phyloP scores from a whole-genome alignment of 2,113 vertebrate species.

The Lampris incognitus region DNA sequence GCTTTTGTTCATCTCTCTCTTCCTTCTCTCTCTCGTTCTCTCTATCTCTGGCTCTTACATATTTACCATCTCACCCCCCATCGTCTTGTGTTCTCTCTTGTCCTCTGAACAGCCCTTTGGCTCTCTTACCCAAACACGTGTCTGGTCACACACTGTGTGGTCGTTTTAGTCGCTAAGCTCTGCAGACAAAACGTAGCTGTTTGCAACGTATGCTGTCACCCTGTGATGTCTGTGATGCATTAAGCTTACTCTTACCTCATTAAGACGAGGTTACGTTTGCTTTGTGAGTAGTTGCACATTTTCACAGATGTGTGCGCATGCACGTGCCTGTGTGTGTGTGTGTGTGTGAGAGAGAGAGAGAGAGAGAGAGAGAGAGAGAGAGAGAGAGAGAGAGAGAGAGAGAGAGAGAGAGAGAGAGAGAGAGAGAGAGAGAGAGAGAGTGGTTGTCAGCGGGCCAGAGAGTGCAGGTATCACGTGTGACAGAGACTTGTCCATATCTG shows the following conservation, averaged over 20 bases:
- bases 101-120: background rate
- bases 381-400: too few species aligned
- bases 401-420: too few species aligned
- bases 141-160: slow-evolving; percentile 56
- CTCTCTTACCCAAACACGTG: slow-evolving; percentile 32
- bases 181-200: slow-evolving; percentile 30
- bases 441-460: slow-evolving; percentile 76
- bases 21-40: background rate
- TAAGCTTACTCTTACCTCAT: background rate
- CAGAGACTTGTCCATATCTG: slow-evolving; percentile 63
- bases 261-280: background rate
- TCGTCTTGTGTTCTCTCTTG: background rate
- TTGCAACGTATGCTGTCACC: slow-evolving; percentile 13
- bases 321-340: slow-evolving; percentile 47
- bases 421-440: too few species aligned
- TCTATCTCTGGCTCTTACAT: background rate
- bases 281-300: slow-evolving; percentile 38
- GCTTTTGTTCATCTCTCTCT: slow-evolving; percentile 44
- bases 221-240: slow-evolving; percentile 40
- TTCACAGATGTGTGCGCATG: slow-evolving; percentile 77
- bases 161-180: slow-evolving; percentile 79
- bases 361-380: too few species aligned
- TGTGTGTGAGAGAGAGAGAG: slow-evolving; percentile 1
- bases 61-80: background rate
- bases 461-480: slow-evolving; percentile 79